Percentiles rank a stretch among this genome's conserved stretches.
These are phyloP conservation scores for Tenebrio molitor DNA, from an alignment of 1,140 invertebrate species.

Conservation along the genomic window DNA sequence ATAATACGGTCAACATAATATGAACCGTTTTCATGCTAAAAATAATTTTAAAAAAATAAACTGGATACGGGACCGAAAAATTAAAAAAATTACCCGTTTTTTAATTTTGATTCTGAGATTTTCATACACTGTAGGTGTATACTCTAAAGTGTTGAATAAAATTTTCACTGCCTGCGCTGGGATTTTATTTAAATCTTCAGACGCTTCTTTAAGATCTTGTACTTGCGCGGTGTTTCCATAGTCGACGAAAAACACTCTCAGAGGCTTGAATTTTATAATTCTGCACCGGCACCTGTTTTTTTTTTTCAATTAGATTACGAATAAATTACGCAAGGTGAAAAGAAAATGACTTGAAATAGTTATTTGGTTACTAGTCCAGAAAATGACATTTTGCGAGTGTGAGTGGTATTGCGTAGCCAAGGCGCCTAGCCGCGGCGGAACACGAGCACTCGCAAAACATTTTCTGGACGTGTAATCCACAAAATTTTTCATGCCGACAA, in stretches of 20 bases:
- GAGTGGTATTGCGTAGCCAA: too few species aligned
- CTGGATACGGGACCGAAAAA: too few species aligned
- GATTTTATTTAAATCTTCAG: constrained; percentile 30
- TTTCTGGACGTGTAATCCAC: too few species aligned
- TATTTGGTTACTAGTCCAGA: too few species aligned
- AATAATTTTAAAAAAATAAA: too few species aligned
- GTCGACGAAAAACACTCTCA: constrained; percentile 43
- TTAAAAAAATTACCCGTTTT: constrained; percentile 31
- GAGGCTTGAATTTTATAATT: constrained; percentile 8
- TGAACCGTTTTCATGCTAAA: constrained; percentile 27
- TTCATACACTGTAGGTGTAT: not conserved
- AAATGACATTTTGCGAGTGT: too few species aligned
- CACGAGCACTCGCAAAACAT: too few species aligned
- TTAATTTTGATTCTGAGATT: constrained; percentile 12
- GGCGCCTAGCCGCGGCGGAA: too few species aligned
- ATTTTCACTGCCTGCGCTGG: constrained; percentile 26
- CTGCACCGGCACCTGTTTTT: constrained; percentile 34
- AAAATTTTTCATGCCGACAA: too few species aligned
- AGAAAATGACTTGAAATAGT: too few species aligned
- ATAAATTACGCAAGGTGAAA: too few species aligned
- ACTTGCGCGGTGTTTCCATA: constrained; percentile 46
- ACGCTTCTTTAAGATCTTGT: constrained; percentile 15
- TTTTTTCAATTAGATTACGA: too few species aligned
- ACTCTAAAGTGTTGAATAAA: not conserved
- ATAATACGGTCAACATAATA: not conserved